These are phyloP conservation scores for Python bivittatus DNA, from an alignment of 2,113 vertebrate genomes.

Conservation along the genomic window DNA sequence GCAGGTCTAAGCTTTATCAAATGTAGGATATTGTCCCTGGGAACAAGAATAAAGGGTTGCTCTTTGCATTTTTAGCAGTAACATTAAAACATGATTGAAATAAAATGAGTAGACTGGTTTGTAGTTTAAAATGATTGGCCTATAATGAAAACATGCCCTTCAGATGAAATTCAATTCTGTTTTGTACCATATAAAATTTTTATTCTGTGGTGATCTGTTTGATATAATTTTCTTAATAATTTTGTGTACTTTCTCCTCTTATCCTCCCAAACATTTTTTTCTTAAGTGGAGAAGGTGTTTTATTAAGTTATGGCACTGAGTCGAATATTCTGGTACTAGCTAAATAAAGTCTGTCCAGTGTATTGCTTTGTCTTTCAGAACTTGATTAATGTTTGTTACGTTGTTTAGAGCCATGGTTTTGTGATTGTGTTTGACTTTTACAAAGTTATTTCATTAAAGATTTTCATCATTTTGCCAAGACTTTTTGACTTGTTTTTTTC, in stretches of 20 bases:
- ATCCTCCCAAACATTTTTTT: conserved; percentile 46
- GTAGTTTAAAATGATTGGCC: conserved; percentile 17
- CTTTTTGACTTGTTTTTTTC: conserved; percentile 25
- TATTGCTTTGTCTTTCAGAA: conserved; percentile 53
- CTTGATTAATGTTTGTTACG: conserved; percentile 67
- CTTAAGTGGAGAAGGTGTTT: conserved; percentile 45
- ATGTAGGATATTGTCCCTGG: background rate
- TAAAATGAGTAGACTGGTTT: background rate
- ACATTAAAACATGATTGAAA: background rate
- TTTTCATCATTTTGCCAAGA: conserved; percentile 73
- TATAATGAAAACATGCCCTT: conserved; percentile 25
- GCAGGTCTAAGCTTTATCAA: background rate
- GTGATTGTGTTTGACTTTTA: conserved; percentile 66
- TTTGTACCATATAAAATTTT: background rate
- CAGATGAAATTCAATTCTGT: background rate
- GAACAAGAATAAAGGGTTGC: background rate
- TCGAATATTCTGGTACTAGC: conserved; percentile 51
- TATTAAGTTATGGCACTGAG: conserved; percentile 46
- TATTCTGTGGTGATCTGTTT: conserved; percentile 17
- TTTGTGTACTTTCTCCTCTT: conserved; percentile 34
- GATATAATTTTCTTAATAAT: conserved; percentile 29
- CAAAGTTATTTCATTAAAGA: conserved; percentile 73
- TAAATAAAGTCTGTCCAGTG: conserved; percentile 42
- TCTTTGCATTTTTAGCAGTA: background rate
- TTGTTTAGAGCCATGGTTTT: conserved; percentile 66